Conservation (phyloP, 2,797 vertebrate genomes). For the Pipistrellus pipistrellus region DNA sequence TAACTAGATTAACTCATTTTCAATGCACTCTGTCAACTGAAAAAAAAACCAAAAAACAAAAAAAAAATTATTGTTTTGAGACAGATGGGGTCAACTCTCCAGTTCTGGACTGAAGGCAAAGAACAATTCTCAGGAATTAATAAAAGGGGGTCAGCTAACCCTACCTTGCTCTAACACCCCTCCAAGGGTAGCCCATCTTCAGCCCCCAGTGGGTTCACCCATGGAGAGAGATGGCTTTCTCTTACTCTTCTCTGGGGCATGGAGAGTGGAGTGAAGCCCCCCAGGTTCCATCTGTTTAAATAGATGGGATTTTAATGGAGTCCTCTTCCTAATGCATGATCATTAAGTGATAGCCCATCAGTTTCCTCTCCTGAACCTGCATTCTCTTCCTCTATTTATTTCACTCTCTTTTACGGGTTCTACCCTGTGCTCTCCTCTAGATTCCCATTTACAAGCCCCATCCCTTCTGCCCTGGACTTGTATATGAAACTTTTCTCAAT, state of each 20-base stretch:
- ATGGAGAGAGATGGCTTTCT: neutral
- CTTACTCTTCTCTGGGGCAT: neutral
- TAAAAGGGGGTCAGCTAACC: accelerated
- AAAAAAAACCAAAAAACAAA: neutral
- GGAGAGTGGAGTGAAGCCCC: slow-evolving; percentile 17
- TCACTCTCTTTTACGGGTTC: slow-evolving; percentile 67
- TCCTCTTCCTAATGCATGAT: slow-evolving; percentile 86
- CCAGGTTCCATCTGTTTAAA: slow-evolving; percentile 75
- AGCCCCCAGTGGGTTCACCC: neutral
- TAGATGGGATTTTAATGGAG: slow-evolving; percentile 68
- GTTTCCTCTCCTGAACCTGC: neutral
- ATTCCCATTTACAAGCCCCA: slow-evolving; percentile 86
- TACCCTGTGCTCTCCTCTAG: slow-evolving; percentile 13
- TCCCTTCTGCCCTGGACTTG: slow-evolving; percentile 86
- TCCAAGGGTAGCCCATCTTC: neutral
- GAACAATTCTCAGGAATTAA: neutral
- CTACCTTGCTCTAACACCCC: neutral
- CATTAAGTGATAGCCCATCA: slow-evolving; percentile 95
- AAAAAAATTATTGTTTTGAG: neutral
- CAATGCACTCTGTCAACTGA: neutral
- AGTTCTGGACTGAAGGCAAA: neutral
- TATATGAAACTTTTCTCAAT: slow-evolving; percentile 89
- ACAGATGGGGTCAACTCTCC: neutral
- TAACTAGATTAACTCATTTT: neutral
- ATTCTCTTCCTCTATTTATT: slow-evolving; percentile 80